phyloP scores from a whole-genome alignment of 2,888 invertebrate genomes.

The Disparrhopalites patrizii region DNA sequence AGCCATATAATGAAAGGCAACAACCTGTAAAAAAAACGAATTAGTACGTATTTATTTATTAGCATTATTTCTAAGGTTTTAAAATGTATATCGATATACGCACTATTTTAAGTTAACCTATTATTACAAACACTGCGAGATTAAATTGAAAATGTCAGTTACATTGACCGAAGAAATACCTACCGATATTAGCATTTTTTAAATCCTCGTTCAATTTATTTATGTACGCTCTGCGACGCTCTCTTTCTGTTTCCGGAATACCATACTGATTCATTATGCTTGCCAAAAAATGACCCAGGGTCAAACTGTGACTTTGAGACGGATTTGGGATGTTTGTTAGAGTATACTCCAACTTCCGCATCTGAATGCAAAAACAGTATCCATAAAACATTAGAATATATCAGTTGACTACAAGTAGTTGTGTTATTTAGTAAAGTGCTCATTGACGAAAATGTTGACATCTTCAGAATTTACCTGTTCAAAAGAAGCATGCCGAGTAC shows the following conservation, averaged over 20 bases:
- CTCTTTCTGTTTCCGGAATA: slow-evolving; percentile 49
- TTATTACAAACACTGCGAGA: too few relatives aligned
- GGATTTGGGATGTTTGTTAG: slow-evolving; percentile 49
- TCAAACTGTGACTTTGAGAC: slow-evolving; percentile 49
- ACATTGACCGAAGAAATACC: neutral
- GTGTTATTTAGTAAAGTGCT: too few relatives aligned
- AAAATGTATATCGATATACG: neutral
- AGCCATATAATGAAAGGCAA: slow-evolving; percentile 52
- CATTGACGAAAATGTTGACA: too few relatives aligned
- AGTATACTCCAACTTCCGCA: slow-evolving; percentile 31
- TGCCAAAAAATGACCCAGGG: slow-evolving; percentile 49
- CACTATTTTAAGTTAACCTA: too few relatives aligned
- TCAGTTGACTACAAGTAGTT: too few relatives aligned
- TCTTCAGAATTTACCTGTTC: slow-evolving; percentile 37
- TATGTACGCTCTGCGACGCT: slow-evolving; percentile 47
- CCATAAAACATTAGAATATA: too few relatives aligned
- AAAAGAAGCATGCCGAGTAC: slow-evolving; percentile 35
- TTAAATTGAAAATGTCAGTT: neutral
- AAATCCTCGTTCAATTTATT: slow-evolving; percentile 45
- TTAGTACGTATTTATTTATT: neutral
- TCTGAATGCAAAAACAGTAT: slow-evolving; percentile 25
- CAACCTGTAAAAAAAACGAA: slow-evolving; percentile 42
- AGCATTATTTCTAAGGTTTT: neutral
- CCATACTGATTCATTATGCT: slow-evolving; percentile 48
- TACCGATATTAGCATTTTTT: slow-evolving; percentile 30